phyloP scores from a whole-genome alignment of 2,113 vertebrate genomes.

The Toxostoma redivivum region DNA sequence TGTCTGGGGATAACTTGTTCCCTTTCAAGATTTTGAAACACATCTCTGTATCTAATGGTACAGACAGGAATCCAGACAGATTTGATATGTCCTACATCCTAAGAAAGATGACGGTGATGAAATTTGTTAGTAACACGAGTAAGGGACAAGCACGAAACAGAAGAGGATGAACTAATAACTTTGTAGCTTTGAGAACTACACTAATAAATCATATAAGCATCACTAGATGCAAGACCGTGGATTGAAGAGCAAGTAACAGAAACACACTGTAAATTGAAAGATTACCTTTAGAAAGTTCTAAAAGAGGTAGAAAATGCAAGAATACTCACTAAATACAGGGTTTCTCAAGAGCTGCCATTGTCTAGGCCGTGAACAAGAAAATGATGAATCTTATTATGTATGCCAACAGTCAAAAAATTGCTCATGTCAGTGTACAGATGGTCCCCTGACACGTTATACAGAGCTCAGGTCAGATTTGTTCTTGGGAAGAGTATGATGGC shows the following conservation, averaged over 20 bases:
- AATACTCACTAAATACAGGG: neutral
- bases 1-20: neutral
- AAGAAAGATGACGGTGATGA: neutral
- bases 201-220: neutral
- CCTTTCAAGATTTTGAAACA: neutral
- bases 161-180: neutral
- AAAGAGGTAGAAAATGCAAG: neutral
- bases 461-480: neutral
- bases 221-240: neutral
- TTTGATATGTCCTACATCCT: neutral
- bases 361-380: neutral
- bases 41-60: neutral
- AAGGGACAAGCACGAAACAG: neutral
- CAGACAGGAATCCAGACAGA: neutral
- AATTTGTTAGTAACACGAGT: neutral
- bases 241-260: neutral
- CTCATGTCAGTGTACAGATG: neutral
- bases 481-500: neutral
- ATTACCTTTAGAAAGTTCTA: neutral
- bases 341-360: neutral
- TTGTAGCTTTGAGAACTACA: neutral
- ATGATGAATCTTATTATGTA: accelerated
- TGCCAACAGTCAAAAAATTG: neutral
- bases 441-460: neutral
- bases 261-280: neutral